These are phyloP conservation scores for Coryphaenoides rupestris DNA, from an alignment of 2,113 vertebrate genomes.

Conservation along the genomic window DNA sequence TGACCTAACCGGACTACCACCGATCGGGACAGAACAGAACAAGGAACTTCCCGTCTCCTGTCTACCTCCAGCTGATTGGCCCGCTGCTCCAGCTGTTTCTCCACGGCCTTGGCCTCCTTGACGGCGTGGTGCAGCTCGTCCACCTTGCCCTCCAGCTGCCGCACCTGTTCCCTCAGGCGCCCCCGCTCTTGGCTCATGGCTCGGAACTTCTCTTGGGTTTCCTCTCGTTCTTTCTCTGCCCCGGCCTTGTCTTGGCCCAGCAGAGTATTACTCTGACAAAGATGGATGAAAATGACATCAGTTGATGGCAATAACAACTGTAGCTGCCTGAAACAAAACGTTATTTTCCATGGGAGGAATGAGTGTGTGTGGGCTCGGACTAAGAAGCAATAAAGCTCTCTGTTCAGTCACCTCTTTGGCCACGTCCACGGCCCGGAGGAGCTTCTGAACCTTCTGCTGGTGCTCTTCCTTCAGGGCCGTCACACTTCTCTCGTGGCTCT, in stretches of 20 bases:
- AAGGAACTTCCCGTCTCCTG: not conserved
- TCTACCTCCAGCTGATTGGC: conserved; percentile 66
- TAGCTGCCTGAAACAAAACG: not conserved
- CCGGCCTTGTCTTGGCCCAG: conserved; percentile 49
- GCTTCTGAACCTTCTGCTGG: conserved; percentile 72
- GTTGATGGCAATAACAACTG: not conserved
- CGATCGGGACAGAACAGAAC: not conserved
- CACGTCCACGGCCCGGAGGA: conserved; percentile 75
- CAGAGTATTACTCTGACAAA: conserved; percentile 45
- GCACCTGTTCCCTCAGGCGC: conserved; percentile 53
- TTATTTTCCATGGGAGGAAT: not conserved
- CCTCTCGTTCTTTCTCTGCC: conserved; percentile 47
- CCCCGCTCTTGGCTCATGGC: conserved; percentile 62
- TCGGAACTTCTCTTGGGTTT: conserved; percentile 44
- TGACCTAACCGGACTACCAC: not conserved
- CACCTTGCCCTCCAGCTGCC: conserved; percentile 58
- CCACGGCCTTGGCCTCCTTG: conserved; percentile 53
- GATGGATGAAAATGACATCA: not conserved
- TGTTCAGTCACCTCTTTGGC: conserved; percentile 75
- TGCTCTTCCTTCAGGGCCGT: conserved; percentile 84
- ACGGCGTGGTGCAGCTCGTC: conserved; percentile 57
- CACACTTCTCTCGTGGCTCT: conserved; percentile 85
- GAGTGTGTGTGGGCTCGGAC: too few species aligned
- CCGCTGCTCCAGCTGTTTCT: conserved; percentile 60
- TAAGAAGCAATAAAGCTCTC: too few species aligned